These are phyloP conservation scores for Nycteola revayana DNA, from an alignment of 2,888 invertebrate genomes.

Conservation along the genomic window DNA sequence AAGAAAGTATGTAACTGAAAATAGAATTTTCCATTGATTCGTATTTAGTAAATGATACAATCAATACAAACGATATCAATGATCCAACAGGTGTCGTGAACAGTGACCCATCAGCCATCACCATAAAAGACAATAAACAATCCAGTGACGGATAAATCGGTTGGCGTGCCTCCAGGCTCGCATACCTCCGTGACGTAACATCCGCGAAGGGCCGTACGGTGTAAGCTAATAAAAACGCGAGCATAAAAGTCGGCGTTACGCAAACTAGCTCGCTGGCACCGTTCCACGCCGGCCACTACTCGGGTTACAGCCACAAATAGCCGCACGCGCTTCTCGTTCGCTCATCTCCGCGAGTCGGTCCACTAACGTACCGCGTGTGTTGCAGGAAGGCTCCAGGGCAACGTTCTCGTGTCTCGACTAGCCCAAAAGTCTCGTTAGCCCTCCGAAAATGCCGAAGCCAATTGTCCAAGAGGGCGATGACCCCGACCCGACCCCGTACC, in stretches of 20 bases:
- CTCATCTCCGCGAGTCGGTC: constrained; percentile 34
- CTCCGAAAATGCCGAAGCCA: constrained; percentile 91
- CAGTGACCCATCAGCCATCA: constrained; percentile 65
- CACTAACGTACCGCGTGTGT: constrained; percentile 62
- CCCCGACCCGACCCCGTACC: constrained; percentile 97
- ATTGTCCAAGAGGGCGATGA: constrained; percentile 89
- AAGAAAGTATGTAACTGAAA: too few relatives aligned
- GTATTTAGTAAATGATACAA: too few relatives aligned
- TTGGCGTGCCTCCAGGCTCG: constrained; percentile 70
- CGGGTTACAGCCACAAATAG: constrained; percentile 80
- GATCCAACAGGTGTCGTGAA: constrained; percentile 43
- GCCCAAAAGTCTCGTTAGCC: constrained; percentile 84
- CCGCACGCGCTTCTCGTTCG: constrained; percentile 54
- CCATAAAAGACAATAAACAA: constrained; percentile 79
- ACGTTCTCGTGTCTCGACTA: constrained; percentile 87
- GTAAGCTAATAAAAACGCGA: constrained; percentile 71
- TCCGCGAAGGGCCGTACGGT: constrained; percentile 72
- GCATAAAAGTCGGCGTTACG: constrained; percentile 69
- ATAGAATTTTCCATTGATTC: constrained; percentile 1
- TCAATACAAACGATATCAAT: constrained; percentile 17
- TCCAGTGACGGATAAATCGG: constrained; percentile 69
- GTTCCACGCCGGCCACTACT: constrained; percentile 72
- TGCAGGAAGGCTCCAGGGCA: constrained; percentile 89
- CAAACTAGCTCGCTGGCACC: constrained; percentile 74
- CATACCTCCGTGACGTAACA: constrained; percentile 75